Conservation (phyloP, 2,113 vertebrate genomes). For the Solea senegalensis region DNA sequence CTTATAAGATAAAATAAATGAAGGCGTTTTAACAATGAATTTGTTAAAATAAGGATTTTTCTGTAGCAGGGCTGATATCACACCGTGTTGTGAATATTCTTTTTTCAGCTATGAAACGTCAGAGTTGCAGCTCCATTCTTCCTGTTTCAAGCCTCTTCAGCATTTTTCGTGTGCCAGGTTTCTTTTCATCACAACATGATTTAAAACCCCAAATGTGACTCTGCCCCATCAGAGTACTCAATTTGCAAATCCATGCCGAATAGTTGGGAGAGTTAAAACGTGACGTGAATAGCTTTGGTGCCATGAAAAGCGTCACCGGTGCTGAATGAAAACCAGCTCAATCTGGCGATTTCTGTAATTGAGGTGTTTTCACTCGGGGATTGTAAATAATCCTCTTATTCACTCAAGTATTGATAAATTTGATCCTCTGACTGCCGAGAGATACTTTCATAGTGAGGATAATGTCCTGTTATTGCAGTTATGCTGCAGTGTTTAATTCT, state of each 20-base stretch:
- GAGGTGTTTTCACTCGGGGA: slow-evolving; percentile 21
- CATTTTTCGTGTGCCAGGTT: slow-evolving; percentile 25
- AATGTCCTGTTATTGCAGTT: background rate
- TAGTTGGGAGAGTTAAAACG: slow-evolving; percentile 6
- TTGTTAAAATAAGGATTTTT: too few relatives aligned
- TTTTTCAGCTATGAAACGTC: background rate
- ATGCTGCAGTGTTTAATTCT: background rate
- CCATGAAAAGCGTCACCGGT: background rate
- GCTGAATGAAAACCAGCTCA: background rate
- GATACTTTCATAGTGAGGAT: background rate
- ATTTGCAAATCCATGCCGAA: slow-evolving; percentile 33
- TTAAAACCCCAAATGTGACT: slow-evolving; percentile 45
- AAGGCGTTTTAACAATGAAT: too few relatives aligned
- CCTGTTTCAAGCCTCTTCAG: slow-evolving; percentile 4
- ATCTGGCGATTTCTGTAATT: slow-evolving; percentile 57
- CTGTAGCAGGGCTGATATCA: too few relatives aligned
- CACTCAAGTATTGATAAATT: slow-evolving; percentile 33
- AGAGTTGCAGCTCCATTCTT: slow-evolving; percentile 9
- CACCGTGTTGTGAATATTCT: background rate
- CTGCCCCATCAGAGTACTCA: slow-evolving; percentile 29
- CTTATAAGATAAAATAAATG: too few relatives aligned
- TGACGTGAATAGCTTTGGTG: slow-evolving; percentile 1
- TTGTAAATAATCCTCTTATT: slow-evolving; percentile 38
- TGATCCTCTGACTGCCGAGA: slow-evolving; percentile 15
- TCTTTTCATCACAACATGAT: slow-evolving; percentile 53